phyloP scores from a whole-genome alignment of 2,888 invertebrate species.

The Muschampia plurimacula region DNA sequence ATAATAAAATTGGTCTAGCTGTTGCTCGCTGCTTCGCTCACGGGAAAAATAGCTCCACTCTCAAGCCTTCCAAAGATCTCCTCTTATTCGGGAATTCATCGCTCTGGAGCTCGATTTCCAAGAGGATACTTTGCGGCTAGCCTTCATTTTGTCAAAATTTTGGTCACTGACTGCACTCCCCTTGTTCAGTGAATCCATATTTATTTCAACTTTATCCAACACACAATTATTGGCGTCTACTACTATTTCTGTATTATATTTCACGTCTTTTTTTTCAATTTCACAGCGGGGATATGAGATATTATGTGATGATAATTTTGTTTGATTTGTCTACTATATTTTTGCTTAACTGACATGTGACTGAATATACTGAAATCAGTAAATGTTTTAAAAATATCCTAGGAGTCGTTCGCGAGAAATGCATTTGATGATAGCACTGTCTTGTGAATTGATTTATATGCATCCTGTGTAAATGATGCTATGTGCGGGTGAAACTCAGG shows the following conservation, averaged over 20 bases:
- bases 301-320: constrained; percentile 51
- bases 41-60: too few species aligned
- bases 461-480: constrained; percentile 83
- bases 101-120: too few species aligned
- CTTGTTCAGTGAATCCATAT: constrained; percentile 87
- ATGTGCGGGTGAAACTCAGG: constrained; percentile 73
- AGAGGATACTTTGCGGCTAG: constrained; percentile 44
- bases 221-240: constrained; percentile 94
- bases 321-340: constrained; percentile 80
- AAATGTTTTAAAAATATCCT: constrained; percentile 91
- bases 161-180: constrained; percentile 37
- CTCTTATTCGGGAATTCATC: too few species aligned
- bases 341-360: constrained; percentile 87
- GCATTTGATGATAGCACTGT: constrained; percentile 90
- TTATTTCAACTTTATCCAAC: constrained; percentile 91
- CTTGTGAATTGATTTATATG: constrained; percentile 87
- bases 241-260: constrained; percentile 87
- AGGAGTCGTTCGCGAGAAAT: constrained; percentile 89
- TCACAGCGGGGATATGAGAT: constrained; percentile 76
- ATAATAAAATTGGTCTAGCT: too few species aligned
- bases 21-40: too few species aligned
- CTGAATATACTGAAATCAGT: constrained; percentile 87
- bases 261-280: constrained; percentile 61
- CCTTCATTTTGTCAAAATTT: not conserved
- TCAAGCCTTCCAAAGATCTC: too few species aligned